These are phyloP conservation scores for Rhynchopsitta pachyrhyncha DNA, from an alignment of 2,113 vertebrate species.

Conservation along the genomic window DNA sequence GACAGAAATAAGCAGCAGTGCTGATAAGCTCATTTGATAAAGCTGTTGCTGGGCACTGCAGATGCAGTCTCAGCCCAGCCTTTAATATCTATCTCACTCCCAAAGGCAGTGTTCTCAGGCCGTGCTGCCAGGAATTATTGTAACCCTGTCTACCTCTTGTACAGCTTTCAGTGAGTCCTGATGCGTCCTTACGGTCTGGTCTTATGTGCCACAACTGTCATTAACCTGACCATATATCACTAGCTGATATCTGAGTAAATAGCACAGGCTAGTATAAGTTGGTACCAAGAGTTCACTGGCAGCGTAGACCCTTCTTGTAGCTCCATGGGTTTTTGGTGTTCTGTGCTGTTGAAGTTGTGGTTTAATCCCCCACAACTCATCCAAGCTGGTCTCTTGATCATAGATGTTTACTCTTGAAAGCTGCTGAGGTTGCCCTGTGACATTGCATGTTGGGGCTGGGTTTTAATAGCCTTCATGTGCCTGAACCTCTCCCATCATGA, in stretches of 20 bases:
- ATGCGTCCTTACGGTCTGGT: rapidly evolving
- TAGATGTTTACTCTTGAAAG: not conserved
- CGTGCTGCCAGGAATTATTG: not conserved
- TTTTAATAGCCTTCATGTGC: not conserved
- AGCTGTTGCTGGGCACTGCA: conserved; percentile 20
- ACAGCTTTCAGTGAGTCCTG: not conserved
- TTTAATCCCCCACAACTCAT: rapidly evolving
- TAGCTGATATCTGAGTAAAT: not conserved
- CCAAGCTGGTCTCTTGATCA: not conserved
- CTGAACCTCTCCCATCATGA: not conserved
- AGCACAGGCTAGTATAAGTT: not conserved
- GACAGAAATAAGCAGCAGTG: not conserved
- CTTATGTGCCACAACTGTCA: not conserved
- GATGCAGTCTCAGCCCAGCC: not conserved
- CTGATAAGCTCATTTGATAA: conserved; percentile 34
- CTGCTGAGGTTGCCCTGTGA: not conserved
- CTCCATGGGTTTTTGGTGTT: not conserved
- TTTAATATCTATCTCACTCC: not conserved
- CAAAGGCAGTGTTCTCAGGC: not conserved
- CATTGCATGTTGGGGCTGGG: not conserved
- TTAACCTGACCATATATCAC: not conserved
- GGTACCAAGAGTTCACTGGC: not conserved
- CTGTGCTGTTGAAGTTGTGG: not conserved
- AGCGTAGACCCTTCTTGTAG: not conserved
- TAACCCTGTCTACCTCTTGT: not conserved